Base-by-base conservation (phyloP, 2,797 vertebrate genomes). In the Spondyliosoma cantharus region DNA sequence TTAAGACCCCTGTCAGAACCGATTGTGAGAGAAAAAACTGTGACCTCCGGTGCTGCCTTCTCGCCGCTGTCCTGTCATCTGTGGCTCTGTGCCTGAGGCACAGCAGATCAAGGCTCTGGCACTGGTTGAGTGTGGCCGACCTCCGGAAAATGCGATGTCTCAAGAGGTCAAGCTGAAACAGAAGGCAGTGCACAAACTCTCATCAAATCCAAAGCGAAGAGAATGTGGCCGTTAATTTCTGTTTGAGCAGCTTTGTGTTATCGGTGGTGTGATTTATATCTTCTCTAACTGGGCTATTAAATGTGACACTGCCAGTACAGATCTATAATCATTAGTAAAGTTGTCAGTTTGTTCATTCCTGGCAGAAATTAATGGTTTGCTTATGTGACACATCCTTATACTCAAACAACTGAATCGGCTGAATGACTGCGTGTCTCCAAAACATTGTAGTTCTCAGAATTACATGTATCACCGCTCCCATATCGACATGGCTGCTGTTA, bases 131-230 rank as follows among this genome's bases (percentile, higher is more conserved):
- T 76, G 49, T 78, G 60, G 43, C 62, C 29, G 17, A 61, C 61
- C 71, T 17, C 46, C 11, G 3, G 43, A 42, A 80, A 76, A 83
- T 75, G 71, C 76, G 73, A 74, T 29, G 61, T 79, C 27, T 74
- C 76, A 49, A 24, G 67, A 86, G 73, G 81, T 86, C 75, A 84
- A 75, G 58, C 65, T 80, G 76, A 81, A 86, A 83, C 81, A 81
- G 83, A 85, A 78, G 74, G 74, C 77, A 61, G 20, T 22, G n/a
- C 15, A 56, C 17, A 43, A 71, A 56, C 58, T 70, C 58, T 54
- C 68, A 67, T 79, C 49, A 83, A 50, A 87, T 70, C 37, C 58
- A 61, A 75, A 52, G 19, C 42, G 17, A 45, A 46, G 81, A 29
- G 14, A 68, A 48, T 48, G 0, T 7, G 17, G 4, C 43, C 52